These are phyloP conservation scores for Eupithecia inturbata DNA, from an alignment of 2,888 invertebrate species.

Conservation along the genomic window DNA sequence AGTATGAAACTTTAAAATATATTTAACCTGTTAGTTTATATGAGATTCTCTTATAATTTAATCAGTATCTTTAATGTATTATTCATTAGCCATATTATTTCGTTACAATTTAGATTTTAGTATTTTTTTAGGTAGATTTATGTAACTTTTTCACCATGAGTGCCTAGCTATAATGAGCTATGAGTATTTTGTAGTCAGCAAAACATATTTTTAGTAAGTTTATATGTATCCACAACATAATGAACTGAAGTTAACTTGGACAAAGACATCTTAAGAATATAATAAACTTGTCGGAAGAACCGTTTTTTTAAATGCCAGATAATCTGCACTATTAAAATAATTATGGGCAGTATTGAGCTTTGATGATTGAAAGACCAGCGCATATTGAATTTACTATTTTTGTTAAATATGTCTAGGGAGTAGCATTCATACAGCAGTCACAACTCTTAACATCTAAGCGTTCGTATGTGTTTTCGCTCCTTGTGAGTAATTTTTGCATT, in stretches of 20 bases:
- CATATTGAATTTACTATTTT: not conserved
- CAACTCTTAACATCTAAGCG: no score
- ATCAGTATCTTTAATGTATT: constrained; percentile 43
- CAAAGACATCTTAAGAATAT: no score
- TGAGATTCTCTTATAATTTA: constrained; percentile 32
- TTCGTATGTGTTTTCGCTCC: no score
- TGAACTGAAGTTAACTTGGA: no score
- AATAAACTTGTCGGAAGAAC: no score
- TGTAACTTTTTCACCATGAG: constrained; percentile 61
- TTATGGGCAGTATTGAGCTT: not conserved
- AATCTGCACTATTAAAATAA: not conserved
- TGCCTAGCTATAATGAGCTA: constrained; percentile 61
- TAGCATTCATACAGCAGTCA: no score
- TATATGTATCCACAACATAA: not conserved
- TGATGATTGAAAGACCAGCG: not conserved
- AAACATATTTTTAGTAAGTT: not conserved
- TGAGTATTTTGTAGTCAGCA: constrained; percentile 4
- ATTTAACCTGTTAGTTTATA: constrained; percentile 4
- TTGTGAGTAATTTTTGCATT: no score
- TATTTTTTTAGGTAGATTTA: constrained; percentile 35
- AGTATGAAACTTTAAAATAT: not conserved
- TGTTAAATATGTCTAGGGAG: no score
- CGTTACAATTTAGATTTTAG: constrained; percentile 38
- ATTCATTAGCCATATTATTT: constrained; percentile 43
- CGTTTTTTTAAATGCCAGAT: no score